Conservation (phyloP, 2,113 vertebrate species). For the Ageneiosus marmoratus region DNA sequence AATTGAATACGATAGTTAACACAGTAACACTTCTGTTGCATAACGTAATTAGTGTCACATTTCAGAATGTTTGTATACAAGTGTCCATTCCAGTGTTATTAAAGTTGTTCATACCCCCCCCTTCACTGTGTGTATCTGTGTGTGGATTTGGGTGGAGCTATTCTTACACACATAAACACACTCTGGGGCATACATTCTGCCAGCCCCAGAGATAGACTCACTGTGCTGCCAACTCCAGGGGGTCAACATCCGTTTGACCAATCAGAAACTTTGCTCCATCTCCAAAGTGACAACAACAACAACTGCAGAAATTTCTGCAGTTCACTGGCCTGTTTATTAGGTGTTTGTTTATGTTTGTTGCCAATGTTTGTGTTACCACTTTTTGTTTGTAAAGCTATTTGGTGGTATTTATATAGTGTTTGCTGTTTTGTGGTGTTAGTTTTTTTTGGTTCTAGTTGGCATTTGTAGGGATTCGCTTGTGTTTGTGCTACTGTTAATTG, state of each 20-base stretch:
- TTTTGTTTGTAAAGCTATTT: neutral
- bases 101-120: conserved; percentile 53
- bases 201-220: neutral
- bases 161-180: conserved; percentile 35
- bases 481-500: neutral
- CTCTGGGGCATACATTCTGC: conserved; percentile 15
- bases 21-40: neutral
- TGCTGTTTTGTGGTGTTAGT: neutral
- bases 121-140: conserved; percentile 23
- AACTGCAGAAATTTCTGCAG: neutral
- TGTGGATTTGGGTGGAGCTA: conserved; percentile 1
- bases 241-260: conserved; percentile 30
- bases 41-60: neutral
- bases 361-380: neutral
- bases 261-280: neutral
- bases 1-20: neutral
- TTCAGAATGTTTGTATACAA: neutral
- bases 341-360: neutral
- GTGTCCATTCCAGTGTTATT: conserved; percentile 40
- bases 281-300: neutral
- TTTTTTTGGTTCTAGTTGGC: neutral
- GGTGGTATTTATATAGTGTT: neutral
- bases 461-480: neutral
- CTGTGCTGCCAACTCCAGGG: conserved; percentile 30
- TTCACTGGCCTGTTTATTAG: neutral